Conservation (phyloP, 2,113 vertebrate genomes). For the Chunga burmeisteri region DNA sequence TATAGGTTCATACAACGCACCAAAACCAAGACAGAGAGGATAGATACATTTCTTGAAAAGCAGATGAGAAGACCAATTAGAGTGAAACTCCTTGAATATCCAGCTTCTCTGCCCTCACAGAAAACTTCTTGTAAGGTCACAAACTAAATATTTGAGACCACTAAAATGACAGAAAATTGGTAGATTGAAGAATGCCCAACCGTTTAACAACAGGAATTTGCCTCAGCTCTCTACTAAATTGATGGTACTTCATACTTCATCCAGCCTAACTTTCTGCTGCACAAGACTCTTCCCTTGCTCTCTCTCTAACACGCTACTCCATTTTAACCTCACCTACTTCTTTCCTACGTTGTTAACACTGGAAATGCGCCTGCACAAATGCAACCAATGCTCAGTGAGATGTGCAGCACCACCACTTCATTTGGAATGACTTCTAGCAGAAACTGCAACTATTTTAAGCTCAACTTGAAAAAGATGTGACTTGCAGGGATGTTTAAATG, state of each 20-base stretch:
- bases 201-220: not conserved
- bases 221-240: not conserved
- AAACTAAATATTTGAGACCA: not conserved
- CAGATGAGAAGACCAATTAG: not conserved
- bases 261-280: not conserved
- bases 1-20: not conserved
- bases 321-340: not conserved
- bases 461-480: not conserved
- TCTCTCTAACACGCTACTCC: not conserved
- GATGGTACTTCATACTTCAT: not conserved
- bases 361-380: not conserved
- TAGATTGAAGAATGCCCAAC: not conserved
- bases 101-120: not conserved
- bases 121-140: not conserved
- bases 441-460: not conserved
- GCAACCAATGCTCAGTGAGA: not conserved
- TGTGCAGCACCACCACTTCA: not conserved
- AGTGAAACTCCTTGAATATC: not conserved
- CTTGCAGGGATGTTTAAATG: not conserved
- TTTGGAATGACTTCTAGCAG: not conserved
- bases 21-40: not conserved
- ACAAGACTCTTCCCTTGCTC: not conserved
- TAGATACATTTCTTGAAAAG: not conserved
- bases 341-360: not conserved
- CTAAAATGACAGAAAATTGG: no score